Evolutionary conservation across 2,113 vertebrate species (phyloP).

Genomic region (Cervus canadensis): DNA sequence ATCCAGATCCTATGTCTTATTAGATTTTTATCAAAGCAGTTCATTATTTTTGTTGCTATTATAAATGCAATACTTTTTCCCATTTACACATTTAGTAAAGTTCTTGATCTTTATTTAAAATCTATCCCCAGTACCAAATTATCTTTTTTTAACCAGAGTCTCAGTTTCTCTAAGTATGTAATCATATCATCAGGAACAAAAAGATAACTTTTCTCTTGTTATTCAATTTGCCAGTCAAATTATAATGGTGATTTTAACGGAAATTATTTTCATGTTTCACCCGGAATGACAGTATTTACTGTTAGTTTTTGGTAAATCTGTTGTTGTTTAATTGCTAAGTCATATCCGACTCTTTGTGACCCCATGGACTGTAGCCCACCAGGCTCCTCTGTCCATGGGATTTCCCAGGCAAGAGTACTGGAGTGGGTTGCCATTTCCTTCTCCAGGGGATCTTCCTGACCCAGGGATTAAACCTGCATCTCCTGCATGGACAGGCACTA

Average conservation of each 20-base stretch:
- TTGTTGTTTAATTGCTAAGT: neutral
- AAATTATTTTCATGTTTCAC: slow-evolving; percentile 9
- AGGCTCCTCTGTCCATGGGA: neutral
- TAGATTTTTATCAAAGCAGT: neutral
- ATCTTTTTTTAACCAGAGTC: neutral
- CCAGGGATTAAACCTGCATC: neutral
- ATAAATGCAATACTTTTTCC: neutral
- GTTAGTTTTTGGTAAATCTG: neutral
- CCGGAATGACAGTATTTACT: neutral
- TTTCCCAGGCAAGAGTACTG: neutral
- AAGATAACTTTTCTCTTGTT: neutral
- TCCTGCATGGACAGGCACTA: neutral
- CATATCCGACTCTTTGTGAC: neutral
- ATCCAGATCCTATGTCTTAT: neutral
- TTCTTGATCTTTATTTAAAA: neutral
- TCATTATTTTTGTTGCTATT: neutral
- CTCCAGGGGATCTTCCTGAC: neutral
- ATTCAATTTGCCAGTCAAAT: neutral
- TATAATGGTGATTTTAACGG: neutral
- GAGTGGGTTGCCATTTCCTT: neutral
- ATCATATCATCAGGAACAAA: neutral
- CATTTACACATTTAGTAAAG: neutral
- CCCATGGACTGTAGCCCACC: neutral
- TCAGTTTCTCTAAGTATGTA: neutral
- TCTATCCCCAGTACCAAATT: neutral